A percentile compares a stretch with the other conserved stretches of the same genome.
phyloP scores from a whole-genome alignment of 2,797 vertebrate genomes.

The Oreochromis grahami region DNA sequence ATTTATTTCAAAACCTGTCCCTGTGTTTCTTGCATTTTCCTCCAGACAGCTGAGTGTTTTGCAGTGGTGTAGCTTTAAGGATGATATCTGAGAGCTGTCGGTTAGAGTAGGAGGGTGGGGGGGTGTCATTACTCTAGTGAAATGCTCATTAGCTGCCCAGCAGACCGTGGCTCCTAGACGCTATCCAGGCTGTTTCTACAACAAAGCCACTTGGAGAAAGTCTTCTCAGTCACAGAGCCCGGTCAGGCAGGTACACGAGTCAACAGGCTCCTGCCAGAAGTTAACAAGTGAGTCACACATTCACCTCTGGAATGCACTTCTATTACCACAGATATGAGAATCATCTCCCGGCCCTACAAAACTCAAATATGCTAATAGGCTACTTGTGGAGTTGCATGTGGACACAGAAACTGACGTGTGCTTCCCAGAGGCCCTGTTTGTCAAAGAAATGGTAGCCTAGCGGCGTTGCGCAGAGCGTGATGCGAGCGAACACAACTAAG shows the following conservation, averaged over 20 bases:
- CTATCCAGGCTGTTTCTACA: constrained; percentile 40
- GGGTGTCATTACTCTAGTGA: constrained; percentile 19
- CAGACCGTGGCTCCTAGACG: constrained; percentile 18
- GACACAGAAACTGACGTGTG: constrained; percentile 62
- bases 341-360: constrained; percentile 18
- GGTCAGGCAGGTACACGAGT: constrained; percentile 21
- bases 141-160: constrained; percentile 48
- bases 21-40: neutral
- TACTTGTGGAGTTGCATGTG: constrained; percentile 37
- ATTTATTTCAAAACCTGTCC: neutral
- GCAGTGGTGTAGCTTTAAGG: neutral
- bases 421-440: constrained; percentile 60
- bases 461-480: constrained; percentile 22
- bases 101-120: neutral
- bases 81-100: constrained; percentile 20
- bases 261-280: constrained; percentile 24
- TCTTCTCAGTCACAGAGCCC: constrained; percentile 7
- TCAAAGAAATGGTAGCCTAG: constrained; percentile 47
- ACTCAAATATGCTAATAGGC: constrained; percentile 54
- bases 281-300: constrained; percentile 54
- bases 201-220: constrained; percentile 25
- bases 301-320: constrained; percentile 54
- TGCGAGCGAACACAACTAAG: constrained; percentile 40
- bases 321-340: constrained; percentile 58
- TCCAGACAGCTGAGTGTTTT: neutral